Percentiles rank a stretch among this genome's conserved stretches.
phyloP scores from a whole-genome alignment of 2,888 invertebrate species.

The Drosophila colorata region DNA sequence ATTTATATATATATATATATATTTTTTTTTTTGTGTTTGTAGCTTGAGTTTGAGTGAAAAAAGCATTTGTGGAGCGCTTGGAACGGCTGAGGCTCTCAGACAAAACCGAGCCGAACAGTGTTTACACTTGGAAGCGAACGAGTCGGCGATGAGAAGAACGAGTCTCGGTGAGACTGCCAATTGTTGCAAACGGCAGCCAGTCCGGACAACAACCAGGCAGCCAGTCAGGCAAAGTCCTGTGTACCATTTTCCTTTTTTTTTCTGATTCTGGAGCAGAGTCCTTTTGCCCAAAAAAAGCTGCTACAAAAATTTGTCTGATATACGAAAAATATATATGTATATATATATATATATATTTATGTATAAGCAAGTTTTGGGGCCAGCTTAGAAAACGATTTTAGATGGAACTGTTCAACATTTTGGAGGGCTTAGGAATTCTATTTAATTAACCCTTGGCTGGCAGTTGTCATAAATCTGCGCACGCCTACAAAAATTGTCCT shows the following conservation, averaged over 20 bases:
- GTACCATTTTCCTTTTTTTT: slow-evolving; percentile 37
- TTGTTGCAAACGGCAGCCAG: slow-evolving; percentile 74
- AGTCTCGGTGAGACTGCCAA: slow-evolving; percentile 70
- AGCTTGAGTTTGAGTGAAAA: slow-evolving; percentile 58
- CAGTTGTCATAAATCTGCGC: slow-evolving; percentile 49
- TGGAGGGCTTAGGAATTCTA: slow-evolving; percentile 52
- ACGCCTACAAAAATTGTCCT: slow-evolving; percentile 65
- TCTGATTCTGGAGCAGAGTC: slow-evolving; percentile 6
- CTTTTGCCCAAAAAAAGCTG: slow-evolving; percentile 35
- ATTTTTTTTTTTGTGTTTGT: slow-evolving; percentile 1
- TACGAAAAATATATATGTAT: slow-evolving; percentile 50
- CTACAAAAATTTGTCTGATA: slow-evolving; percentile 31
- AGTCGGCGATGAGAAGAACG: slow-evolving; percentile 28
- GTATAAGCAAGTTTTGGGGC: slow-evolving; percentile 58
- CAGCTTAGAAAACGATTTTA: slow-evolving; percentile 43
- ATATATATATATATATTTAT: slow-evolving; percentile 70
- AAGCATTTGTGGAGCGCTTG: slow-evolving; percentile 41
- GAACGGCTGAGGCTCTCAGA: slow-evolving; percentile 40
- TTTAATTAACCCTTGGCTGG: slow-evolving; percentile 71
- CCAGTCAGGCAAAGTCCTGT: slow-evolving; percentile 39
- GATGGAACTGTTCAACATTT: slow-evolving; percentile 15
- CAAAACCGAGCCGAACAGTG: slow-evolving; percentile 56
- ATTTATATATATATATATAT: slow-evolving; percentile 1
- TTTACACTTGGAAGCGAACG: slow-evolving; percentile 70
- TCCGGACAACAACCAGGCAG: slow-evolving; percentile 37